These are phyloP conservation scores for Acleris laterana DNA, from an alignment of 2,888 invertebrate genomes.

Conservation along the genomic window DNA sequence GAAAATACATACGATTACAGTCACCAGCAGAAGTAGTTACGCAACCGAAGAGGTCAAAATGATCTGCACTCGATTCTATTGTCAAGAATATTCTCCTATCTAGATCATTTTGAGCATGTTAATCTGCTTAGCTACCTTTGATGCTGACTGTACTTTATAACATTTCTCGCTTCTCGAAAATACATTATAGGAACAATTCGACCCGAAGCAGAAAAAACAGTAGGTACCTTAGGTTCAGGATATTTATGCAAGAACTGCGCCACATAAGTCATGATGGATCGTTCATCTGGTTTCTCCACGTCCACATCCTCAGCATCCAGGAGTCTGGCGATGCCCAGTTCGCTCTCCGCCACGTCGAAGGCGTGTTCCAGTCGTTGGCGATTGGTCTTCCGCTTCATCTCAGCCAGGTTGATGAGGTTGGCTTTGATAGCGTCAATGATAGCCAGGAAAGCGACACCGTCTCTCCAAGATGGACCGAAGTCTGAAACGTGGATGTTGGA, in stretches of 20 bases:
- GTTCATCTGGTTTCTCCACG: constrained; percentile 97
- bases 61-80: no score
- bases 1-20: no score
- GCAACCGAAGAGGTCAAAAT: no score
- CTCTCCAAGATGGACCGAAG: constrained; percentile 98
- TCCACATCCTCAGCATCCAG: constrained; percentile 98
- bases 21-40: no score
- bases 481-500: constrained; percentile 95
- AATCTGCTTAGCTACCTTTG: no score
- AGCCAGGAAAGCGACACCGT: constrained; percentile 97
- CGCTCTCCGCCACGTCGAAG: constrained; percentile 95
- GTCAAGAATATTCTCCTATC: no score
- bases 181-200: no score
- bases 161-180: no score
- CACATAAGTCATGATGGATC: constrained; percentile 99
- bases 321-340: constrained; percentile 95
- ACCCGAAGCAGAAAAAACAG: constrained; percentile 14
- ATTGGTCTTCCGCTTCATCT: constrained; percentile 90
- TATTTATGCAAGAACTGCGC: constrained; percentile 98
- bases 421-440: constrained; percentile 97
- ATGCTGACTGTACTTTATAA: no score
- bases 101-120: no score
- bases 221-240: constrained; percentile 93
- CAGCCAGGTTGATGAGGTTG: constrained; percentile 94
- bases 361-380: constrained; percentile 94